Conservation (phyloP, 2,888 invertebrate species). For the Aphrophora alni region DNA sequence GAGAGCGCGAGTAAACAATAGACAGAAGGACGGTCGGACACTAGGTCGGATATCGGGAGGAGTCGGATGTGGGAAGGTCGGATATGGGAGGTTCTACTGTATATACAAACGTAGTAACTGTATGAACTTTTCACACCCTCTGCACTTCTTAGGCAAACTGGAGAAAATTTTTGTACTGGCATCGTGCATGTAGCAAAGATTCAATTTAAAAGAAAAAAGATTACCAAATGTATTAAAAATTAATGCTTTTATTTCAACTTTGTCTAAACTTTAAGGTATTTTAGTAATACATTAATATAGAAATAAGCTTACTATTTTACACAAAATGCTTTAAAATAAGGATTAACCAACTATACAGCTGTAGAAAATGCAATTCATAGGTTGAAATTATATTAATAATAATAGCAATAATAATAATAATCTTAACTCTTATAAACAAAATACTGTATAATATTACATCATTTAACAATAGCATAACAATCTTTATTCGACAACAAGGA, state of each 20-base stretch:
- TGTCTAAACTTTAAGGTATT: background rate
- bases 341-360: background rate
- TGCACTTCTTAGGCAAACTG: no score
- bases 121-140: no score
- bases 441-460: background rate
- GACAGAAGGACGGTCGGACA: no score
- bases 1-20: no score
- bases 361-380: background rate
- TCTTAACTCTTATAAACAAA: constrained; percentile 6
- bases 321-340: constrained; percentile 9
- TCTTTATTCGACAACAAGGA: constrained; percentile 4
- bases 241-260: constrained; percentile 2
- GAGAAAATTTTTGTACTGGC: no score
- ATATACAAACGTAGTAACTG: no score
- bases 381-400: background rate
- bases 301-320: constrained; percentile 20
- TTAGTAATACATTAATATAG: constrained; percentile 9
- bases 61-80: no score
- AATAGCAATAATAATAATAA: no score
- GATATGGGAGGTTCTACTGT: no score
- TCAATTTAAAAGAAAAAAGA: no score
- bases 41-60: no score
- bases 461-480: background rate
- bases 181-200: no score
- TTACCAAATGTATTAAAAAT: background rate